These are phyloP conservation scores for Cynaeus angustus DNA, from an alignment of 2,888 invertebrate species.

Conservation along the genomic window DNA sequence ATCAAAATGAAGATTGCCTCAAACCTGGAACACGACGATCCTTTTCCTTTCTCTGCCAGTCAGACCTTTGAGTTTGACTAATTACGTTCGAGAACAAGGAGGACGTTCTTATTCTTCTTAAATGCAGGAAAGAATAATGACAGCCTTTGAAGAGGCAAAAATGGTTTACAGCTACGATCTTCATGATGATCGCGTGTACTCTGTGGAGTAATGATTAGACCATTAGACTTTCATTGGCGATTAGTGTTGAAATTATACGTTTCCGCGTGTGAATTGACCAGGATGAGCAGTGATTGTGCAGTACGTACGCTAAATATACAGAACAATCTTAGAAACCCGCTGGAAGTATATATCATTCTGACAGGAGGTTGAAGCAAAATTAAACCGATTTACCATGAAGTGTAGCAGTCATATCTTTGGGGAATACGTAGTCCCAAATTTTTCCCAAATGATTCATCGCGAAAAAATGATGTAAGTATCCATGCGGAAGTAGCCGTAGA, in stretches of 20 bases:
- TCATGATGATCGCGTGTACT: slow-evolving; percentile 44
- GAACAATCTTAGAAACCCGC: background rate
- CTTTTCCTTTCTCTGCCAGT: background rate
- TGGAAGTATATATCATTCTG: slow-evolving; percentile 26
- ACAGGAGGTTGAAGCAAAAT: background rate
- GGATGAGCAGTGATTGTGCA: slow-evolving; percentile 29
- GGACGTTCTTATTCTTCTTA: background rate
- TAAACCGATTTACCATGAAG: too few relatives aligned
- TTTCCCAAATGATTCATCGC: too few relatives aligned
- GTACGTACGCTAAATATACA: background rate
- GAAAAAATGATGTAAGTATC: too few relatives aligned
- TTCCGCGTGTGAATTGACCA: slow-evolving; percentile 31
- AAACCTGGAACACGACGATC: background rate
- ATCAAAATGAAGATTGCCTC: background rate
- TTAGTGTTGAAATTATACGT: slow-evolving; percentile 35
- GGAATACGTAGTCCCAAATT: too few relatives aligned
- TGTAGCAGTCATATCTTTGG: too few relatives aligned
- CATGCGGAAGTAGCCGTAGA: slow-evolving; percentile 35
- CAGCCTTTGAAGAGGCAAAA: slow-evolving; percentile 8
- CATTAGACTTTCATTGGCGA: slow-evolving; percentile 47
- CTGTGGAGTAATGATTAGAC: slow-evolving; percentile 42
- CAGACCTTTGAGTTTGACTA: background rate
- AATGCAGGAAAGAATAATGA: slow-evolving; percentile 2
- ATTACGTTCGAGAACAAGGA: background rate
- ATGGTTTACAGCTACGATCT: slow-evolving; percentile 34